Conservation (phyloP, 2,888 invertebrate genomes). For the Netelia virgata region DNA sequence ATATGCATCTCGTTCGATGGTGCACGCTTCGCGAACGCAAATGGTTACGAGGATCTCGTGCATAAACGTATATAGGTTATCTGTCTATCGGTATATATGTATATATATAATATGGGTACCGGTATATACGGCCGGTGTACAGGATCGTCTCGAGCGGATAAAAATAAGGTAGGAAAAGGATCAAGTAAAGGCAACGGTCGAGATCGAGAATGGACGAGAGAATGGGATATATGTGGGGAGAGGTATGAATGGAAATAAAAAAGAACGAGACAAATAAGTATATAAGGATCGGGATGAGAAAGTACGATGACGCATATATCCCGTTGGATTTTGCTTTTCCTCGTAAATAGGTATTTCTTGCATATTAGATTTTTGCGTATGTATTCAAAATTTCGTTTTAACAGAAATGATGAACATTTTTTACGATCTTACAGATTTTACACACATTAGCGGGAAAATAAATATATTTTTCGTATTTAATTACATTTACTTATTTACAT, state of each 20-base stretch:
- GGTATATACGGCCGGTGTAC: background rate
- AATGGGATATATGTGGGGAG: slow-evolving; percentile 7
- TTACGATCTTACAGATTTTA: slow-evolving; percentile 5
- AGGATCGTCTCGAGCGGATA: slow-evolving; percentile 31
- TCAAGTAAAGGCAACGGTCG: slow-evolving; percentile 8
- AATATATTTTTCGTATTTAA: too few relatives aligned
- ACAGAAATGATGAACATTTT: slow-evolving; percentile 28
- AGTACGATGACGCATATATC: slow-evolving; percentile 31
- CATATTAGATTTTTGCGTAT: slow-evolving; percentile 8
- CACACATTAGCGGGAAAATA: too few relatives aligned
- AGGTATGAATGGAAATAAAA: slow-evolving; percentile 1
- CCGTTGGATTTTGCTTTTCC: background rate
- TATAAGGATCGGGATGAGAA: slow-evolving; percentile 14
- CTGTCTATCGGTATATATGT: background rate
- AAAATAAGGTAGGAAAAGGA: slow-evolving; percentile 24
- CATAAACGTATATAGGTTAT: slow-evolving; percentile 47
- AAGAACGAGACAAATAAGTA: background rate
- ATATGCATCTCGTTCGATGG: slow-evolving; percentile 13
- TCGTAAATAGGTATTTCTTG: slow-evolving; percentile 21
- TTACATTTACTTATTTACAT: background rate
- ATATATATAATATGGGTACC: too few relatives aligned
- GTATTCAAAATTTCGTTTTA: slow-evolving; percentile 24
- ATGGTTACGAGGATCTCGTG: slow-evolving; percentile 58
- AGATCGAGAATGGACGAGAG: slow-evolving; percentile 28
- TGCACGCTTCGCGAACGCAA: slow-evolving; percentile 48